A percentile compares a stretch with the other conserved stretches of the same genome.
phyloP scores from a whole-genome alignment of 2,888 invertebrate species.

The Sycophila texana region DNA sequence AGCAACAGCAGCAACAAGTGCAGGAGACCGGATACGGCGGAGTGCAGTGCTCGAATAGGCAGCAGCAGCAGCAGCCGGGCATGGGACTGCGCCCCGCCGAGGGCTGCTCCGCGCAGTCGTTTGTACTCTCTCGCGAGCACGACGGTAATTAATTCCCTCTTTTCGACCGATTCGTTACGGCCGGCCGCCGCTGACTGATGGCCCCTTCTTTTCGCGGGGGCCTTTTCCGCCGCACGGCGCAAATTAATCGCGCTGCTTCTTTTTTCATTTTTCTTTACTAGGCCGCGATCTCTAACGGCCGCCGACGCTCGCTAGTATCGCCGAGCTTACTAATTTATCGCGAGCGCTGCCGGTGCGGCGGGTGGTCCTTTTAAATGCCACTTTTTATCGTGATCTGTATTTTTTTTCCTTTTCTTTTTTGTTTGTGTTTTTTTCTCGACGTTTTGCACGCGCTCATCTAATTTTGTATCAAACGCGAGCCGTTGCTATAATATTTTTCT shows the following conservation, averaged over 20 bases:
- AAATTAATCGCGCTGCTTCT: conserved; percentile 5
- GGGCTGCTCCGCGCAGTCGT: conserved; percentile 69
- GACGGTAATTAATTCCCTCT: conserved; percentile 37
- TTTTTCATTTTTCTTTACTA: not conserved
- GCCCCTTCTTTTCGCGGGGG: not conserved
- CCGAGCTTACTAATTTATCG: too few species aligned
- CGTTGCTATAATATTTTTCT: too few species aligned
- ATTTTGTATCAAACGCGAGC: too few species aligned
- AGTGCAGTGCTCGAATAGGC: conserved; percentile 70
- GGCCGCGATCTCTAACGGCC: too few species aligned
- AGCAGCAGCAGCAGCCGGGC: conserved; percentile 62
- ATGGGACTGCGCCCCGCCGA: conserved; percentile 75
- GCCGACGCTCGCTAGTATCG: too few species aligned
- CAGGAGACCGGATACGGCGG: conserved; percentile 65
- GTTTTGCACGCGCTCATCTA: too few species aligned
- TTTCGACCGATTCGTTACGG: conserved; percentile 22
- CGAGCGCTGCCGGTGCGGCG: too few species aligned
- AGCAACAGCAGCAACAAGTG: conserved; percentile 57
- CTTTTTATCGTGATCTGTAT: too few species aligned
- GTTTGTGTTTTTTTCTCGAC: too few species aligned
- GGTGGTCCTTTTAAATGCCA: too few species aligned
- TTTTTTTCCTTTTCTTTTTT: too few species aligned
- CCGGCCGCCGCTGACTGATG: not conserved
- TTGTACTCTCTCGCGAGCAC: conserved; percentile 20
- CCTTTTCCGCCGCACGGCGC: not conserved